phyloP scores from a whole-genome alignment of 2,888 invertebrate species.

The Prenolepis imparis region DNA sequence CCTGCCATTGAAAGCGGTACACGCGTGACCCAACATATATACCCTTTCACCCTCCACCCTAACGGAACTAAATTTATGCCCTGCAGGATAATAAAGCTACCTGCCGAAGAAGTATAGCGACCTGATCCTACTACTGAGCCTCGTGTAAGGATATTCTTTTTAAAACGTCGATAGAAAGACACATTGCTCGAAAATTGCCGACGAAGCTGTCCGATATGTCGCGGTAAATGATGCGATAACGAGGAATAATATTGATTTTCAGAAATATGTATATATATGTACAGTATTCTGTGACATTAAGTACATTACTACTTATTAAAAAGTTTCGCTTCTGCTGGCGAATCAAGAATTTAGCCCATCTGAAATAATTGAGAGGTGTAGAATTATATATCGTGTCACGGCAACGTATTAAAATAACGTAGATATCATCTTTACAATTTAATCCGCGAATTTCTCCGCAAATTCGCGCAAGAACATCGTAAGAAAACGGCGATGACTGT shows the following conservation, averaged over 20 bases:
- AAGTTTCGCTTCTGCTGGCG: background rate
- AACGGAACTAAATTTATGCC: constrained; percentile 65
- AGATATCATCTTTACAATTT: constrained; percentile 9
- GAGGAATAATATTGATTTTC: constrained; percentile 9
- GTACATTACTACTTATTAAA: background rate
- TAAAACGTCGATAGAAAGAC: constrained; percentile 52
- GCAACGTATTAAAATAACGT: background rate
- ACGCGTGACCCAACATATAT: constrained; percentile 42
- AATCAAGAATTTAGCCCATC: background rate
- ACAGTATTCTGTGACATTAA: background rate
- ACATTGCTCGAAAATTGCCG: constrained; percentile 49
- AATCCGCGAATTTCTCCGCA: background rate
- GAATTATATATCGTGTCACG: background rate
- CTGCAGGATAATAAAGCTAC: constrained; percentile 66
- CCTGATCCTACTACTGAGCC: constrained; percentile 31
- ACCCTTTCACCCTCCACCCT: background rate
- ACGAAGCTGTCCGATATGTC: constrained; percentile 30
- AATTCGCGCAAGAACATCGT: background rate
- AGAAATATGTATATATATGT: background rate
- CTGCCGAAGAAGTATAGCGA: constrained; percentile 51
- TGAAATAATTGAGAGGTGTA: no score
- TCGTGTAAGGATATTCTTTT: constrained; percentile 39
- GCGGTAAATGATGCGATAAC: constrained; percentile 26
- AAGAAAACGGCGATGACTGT: background rate
- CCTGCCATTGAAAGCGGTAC: constrained; percentile 35